Conservation (phyloP, 2,888 invertebrate species). For the Venustoraphidia nigricollis region DNA sequence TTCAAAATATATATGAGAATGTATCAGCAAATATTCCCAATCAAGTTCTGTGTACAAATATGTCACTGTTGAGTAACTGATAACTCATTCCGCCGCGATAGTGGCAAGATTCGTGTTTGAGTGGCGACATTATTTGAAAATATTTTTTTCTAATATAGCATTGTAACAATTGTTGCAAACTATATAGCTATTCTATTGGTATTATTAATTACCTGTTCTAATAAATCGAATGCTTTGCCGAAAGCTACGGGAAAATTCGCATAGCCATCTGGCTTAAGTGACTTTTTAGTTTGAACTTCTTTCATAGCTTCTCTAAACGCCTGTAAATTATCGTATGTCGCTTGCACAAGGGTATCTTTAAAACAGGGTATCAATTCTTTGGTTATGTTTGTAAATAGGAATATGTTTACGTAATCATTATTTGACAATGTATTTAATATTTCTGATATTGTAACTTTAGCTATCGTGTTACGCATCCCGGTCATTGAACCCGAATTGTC, state of each 20-base stretch:
- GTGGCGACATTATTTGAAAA: no score
- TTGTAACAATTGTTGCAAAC: no score
- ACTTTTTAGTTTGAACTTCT: constrained; percentile 25
- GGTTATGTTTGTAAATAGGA: constrained; percentile 54
- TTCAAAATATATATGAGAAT: no score
- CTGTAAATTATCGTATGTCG: constrained; percentile 69
- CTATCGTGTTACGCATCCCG: constrained; percentile 55
- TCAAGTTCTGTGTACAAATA: no score
- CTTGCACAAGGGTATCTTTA: constrained; percentile 68
- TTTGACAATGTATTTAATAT: constrained; percentile 91
- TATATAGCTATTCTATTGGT: no score
- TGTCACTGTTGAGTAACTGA: no score
- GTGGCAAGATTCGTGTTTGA: no score
- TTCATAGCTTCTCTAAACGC: constrained; percentile 56
- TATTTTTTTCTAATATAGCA: no score
- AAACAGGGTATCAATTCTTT: constrained; percentile 74
- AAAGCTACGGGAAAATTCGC: constrained; percentile 78
- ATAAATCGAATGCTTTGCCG: constrained; percentile 64
- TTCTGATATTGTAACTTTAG: constrained; percentile 71
- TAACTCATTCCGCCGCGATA: no score
- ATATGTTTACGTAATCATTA: constrained; percentile 93
- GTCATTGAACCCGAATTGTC: constrained; percentile 97
- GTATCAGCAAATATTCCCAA: no score
- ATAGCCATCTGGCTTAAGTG: constrained; percentile 47
- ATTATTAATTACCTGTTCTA: constrained; percentile 45